Base-by-base conservation (phyloP, 2,888 invertebrate species). In the Andrena flavipes region DNA sequence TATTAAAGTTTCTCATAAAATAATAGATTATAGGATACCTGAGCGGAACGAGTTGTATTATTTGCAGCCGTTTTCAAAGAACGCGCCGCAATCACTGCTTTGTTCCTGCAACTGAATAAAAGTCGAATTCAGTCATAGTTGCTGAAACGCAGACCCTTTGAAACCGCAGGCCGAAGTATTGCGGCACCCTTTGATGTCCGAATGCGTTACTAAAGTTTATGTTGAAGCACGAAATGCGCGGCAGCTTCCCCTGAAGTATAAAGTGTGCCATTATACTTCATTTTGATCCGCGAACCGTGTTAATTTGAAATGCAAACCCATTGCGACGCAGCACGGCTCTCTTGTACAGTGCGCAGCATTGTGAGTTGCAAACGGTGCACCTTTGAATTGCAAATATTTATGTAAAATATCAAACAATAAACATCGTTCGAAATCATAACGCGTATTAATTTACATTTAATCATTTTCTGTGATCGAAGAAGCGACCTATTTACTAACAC, bases 231-330 rank as follows among this genome's bases (percentile, higher is more conserved):
- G 56, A 80, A 80, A 80, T 26, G 56, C 63, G 42, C 72, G 33
- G 63, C 68, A 56, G 49, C 68, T 63, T 79, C 68, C 72, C 68
- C 26, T 42, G 56, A 79, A 80, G 80, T 79, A 80, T 72, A 80
- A 79, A 79, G 80, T 68, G 72, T 73, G 68, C 68, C 68, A 80
- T 80, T 80, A 80, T 80, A 68, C 67, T 80, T 63, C 80, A 73
- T 80, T 79, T 73, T 80, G 80, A 79, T 79, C 80, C 67, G 23
- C 62, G 56, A 59, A 80, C 72, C 80, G 80, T 80, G 73, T 80
- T 79, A 80, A 80, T 80, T 72, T 80, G 72, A 80, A 68, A 72
- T 80, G 80, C 80, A 80, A 80, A 80, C 72, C 78, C 64, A 78
- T 80, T 60, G 42, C 70, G 33, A 78, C 78, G 70, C 49, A n/a